phyloP scores from a whole-genome alignment of 2,797 vertebrate species.

The Atherinosoma microstoma region DNA sequence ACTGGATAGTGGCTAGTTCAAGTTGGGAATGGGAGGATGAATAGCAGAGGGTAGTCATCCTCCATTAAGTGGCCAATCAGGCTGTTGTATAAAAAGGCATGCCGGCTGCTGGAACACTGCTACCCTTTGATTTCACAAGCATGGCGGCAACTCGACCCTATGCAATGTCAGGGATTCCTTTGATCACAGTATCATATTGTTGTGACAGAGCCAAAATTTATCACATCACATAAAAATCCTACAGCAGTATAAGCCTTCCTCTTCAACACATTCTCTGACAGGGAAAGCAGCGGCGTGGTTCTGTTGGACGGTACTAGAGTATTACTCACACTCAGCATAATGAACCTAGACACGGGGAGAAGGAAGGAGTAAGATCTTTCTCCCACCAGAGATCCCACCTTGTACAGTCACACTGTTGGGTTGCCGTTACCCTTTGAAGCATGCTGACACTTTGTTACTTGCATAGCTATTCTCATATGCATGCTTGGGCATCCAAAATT shows the following conservation, averaged over 20 bases:
- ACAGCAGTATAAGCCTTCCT: constrained; percentile 71
- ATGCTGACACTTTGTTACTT: constrained; percentile 77
- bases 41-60: constrained; percentile 46
- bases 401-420: constrained; percentile 67
- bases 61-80: constrained; percentile 64
- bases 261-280: constrained; percentile 47
- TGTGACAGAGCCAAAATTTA: constrained; percentile 74
- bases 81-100: constrained; percentile 56
- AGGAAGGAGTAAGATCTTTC: constrained; percentile 46
- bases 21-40: constrained; percentile 52
- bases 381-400: constrained; percentile 75
- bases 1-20: constrained; percentile 65
- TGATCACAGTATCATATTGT: constrained; percentile 82
- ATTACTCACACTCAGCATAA: constrained; percentile 55
- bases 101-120: constrained; percentile 52
- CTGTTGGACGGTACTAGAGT: constrained; percentile 58
- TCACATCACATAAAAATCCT: constrained; percentile 77
- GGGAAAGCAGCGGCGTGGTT: constrained; percentile 39
- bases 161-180: constrained; percentile 77
- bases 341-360: constrained; percentile 59
- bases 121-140: constrained; percentile 68
- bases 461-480: constrained; percentile 75
- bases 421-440: constrained; percentile 61
- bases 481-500: constrained; percentile 60
- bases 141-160: constrained; percentile 65